Evolutionary conservation across 2,797 vertebrate species (phyloP).

Genomic region (Ammospiza maritima): DNA sequence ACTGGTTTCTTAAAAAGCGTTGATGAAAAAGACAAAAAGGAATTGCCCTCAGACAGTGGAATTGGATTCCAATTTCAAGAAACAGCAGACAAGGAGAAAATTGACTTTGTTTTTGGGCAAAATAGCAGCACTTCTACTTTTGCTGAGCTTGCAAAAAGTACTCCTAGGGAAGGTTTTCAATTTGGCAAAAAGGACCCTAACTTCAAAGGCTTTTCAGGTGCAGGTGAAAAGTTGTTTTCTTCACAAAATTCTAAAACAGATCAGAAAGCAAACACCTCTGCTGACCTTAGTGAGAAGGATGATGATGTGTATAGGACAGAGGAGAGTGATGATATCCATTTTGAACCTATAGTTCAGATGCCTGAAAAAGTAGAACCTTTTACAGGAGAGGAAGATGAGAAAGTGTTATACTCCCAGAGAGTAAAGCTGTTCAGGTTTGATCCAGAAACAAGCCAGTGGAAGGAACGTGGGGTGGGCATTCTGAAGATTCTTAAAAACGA

Average conservation of each 20-base stretch:
- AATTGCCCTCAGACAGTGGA: constrained; percentile 51
- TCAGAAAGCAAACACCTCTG: constrained; percentile 74
- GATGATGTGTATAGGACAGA: constrained; percentile 94
- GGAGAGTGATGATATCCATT: constrained; percentile 96
- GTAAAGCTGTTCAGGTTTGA: constrained; percentile 97
- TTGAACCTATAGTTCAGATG: constrained; percentile 98
- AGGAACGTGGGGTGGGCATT: constrained; percentile 93
- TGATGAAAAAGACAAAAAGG: constrained; percentile 83
- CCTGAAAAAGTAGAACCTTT: constrained; percentile 95
- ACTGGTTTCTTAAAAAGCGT: constrained; percentile 80
- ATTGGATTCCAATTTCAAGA: constrained; percentile 45
- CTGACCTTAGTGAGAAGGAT: constrained; percentile 84
- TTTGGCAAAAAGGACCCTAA: constrained; percentile 87
- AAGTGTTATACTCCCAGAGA: constrained; percentile 90
- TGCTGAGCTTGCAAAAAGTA: constrained; percentile 88
- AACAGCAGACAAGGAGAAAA: constrained; percentile 41
- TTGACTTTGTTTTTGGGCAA: constrained; percentile 78
- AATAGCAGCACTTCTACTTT: constrained; percentile 84
- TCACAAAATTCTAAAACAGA: constrained; percentile 70
- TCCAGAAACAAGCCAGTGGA: constrained; percentile 90
- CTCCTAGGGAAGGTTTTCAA: constrained; percentile 81
- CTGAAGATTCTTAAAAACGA: constrained; percentile 95
- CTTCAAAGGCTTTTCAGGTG: constrained; percentile 90
- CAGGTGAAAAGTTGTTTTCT: constrained; percentile 89
- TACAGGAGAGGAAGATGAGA: constrained; percentile 97